Conservation (phyloP, 2,888 invertebrate genomes). For the Harpalus rufipes region DNA sequence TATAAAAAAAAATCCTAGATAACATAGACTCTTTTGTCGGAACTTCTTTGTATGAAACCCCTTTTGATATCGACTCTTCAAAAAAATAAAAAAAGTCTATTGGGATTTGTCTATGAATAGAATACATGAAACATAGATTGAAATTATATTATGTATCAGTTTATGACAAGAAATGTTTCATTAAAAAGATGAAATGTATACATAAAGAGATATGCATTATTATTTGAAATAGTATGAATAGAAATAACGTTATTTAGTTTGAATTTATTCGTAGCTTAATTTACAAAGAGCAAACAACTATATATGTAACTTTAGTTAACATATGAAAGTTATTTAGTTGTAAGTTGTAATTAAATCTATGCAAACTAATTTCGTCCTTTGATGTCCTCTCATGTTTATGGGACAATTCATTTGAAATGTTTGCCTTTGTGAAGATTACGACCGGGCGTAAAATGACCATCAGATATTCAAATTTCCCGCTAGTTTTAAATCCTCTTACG, state of each 20-base stretch:
- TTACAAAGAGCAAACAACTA: background rate
- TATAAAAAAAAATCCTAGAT: no score
- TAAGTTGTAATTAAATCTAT: background rate
- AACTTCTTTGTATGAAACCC: no score
- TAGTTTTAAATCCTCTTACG: constrained; percentile 37
- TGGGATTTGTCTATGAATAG: no score
- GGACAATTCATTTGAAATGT: background rate
- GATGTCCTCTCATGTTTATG: background rate
- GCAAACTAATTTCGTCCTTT: background rate
- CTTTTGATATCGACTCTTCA: no score
- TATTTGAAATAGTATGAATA: background rate
- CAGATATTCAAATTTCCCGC: constrained; percentile 13
- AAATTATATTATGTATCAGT: no score
- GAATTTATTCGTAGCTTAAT: background rate
- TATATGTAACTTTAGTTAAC: background rate
- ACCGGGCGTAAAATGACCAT: constrained; percentile 4
- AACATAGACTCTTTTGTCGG: no score
- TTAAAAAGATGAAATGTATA: no score
- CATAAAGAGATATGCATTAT: no score
- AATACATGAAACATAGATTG: no score
- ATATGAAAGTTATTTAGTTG: constrained; percentile 4
- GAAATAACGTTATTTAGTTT: background rate
- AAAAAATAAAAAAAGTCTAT: no score
- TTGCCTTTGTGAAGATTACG: constrained; percentile 11
- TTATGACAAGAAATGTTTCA: no score